Evolutionary conservation across 2,888 invertebrate genomes (phyloP), one percentile per base, ranked within the genome.

Genomic region (Ganaspis brasiliensis): DNA sequence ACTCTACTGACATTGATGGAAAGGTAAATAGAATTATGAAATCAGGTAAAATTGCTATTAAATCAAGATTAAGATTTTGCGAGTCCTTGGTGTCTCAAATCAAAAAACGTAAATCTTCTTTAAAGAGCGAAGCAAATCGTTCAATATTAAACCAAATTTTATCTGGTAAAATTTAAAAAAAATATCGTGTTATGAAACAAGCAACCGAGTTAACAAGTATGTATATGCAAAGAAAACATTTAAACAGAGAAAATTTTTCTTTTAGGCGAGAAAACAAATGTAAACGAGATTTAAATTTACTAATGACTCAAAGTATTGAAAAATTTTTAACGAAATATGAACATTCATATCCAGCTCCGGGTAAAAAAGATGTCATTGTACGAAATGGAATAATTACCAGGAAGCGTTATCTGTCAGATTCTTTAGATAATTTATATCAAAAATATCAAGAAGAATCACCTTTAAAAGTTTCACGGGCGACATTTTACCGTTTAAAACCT

Each of bases 401-500:
- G 49, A 77, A 77, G 73, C 67, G 76, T 16, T 76, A 49, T 37
- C 31, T 76, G 16, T n/a, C 49, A 37, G 72, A 76, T 59, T 70
- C 72, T 1, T 19, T 72, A 26, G 31, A 45, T 10, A 76, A 76
- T 55, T 40, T 72, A 40, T 70, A 76, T 37, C 70, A 16, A 59
- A 77, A 77, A 21, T 76, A 45, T 67, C 24, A 40, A 16, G 12
- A 3, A 24, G 56, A 76, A 67, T 67, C 67, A 19, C 55, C 35
- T 3, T n/a, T 76, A 40, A 35, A 35, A 61, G 45, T 73, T 37
- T 74, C 72, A 5, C 52, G 72, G 52, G 59, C 74, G 26, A 71
- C 71, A 9, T 77, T 77, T 56, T 77, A 57, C 55, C 57, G 71
- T 19, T 63, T 77, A 5, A 74, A n/a, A n/a, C n/a, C n/a, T n/a